Base-by-base conservation (phyloP, 1,140 invertebrate genomes). In the Probaryconus sp. region DNA sequence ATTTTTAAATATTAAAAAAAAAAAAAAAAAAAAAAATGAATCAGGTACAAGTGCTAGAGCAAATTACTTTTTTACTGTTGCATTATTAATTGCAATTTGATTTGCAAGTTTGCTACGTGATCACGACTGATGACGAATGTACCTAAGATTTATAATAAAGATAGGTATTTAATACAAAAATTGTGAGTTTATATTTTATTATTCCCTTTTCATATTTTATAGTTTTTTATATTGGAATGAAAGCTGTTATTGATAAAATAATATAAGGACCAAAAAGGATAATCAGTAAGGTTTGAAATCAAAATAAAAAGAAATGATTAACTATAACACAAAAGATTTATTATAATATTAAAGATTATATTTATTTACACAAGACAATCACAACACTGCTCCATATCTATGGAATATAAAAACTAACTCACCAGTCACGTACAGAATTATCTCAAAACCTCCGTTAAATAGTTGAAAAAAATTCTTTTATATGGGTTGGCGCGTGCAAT, bases 341-440 rank as follows among this genome's bases (percentile, higher is more conserved):
- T 43, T 21, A 24, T 70, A 55, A 45, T 72, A 58, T 28, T 73
- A 77, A 80, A 79, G 65, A 77, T 53, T 82, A 76, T 74, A 80
- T 84, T 83, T 77, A 70, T 77, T 78, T 71, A 61, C 75, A 78
- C 60, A 81, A 79, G 60, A 79, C 60, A 76, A 82, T 82, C 76
- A 83, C 77, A 83, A 81, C 75, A 79, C 63, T 78, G 73, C 64
- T 82, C 73, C 64, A 76, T 81, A 79, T 26, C 71, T 81, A 68
- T 61, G 48, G 69, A 75, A 79, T 84, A 82, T 74, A 82, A 79
- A 81, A 81, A 68, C 76, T 84, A 81, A 76, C 45, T 76, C 42
- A 53, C 61, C 72, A 79, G 72, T 80, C 71, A 58, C 60, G 26
- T 71, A 69, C 69, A 75, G 50, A 55, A 48, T 50, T 42, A 55